Conservation (phyloP, 2,888 invertebrate genomes). For the Pegoplata infirma region DNA sequence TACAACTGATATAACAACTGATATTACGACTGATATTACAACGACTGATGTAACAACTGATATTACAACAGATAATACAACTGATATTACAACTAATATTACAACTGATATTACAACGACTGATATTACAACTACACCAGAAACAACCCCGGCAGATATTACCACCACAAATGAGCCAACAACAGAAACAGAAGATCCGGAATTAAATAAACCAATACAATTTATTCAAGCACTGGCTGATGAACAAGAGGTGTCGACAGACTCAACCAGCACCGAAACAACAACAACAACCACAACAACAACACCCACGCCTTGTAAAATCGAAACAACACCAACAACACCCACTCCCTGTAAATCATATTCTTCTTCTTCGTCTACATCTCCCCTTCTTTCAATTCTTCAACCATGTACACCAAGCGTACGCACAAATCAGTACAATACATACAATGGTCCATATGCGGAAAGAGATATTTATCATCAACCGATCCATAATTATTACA, state of each 20-base stretch:
- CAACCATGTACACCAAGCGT: too few species aligned
- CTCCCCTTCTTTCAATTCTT: background rate
- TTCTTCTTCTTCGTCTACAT: background rate
- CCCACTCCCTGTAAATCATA: background rate
- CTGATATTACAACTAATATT: background rate
- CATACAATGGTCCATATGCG: constrained; percentile 31
- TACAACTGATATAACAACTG: background rate
- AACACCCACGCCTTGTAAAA: background rate
- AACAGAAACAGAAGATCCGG: background rate
- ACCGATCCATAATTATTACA: constrained; percentile 34
- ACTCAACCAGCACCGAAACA: background rate
- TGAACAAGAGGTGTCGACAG: background rate
- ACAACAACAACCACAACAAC: background rate
- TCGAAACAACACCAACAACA: background rate
- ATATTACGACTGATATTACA: too few species aligned
- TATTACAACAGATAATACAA: too few species aligned
- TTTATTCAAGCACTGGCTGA: too few species aligned
- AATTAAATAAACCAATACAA: too few species aligned
- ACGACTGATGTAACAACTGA: background rate
- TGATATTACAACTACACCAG: background rate
- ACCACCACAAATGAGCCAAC: background rate
- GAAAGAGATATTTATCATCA: constrained; percentile 24
- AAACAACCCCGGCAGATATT: background rate
- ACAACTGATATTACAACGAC: background rate
- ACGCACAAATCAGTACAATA: constrained; percentile 31